Evolutionary conservation across 2,888 invertebrate species (phyloP).

Genomic region (Acanthosepion esculentum): DNA sequence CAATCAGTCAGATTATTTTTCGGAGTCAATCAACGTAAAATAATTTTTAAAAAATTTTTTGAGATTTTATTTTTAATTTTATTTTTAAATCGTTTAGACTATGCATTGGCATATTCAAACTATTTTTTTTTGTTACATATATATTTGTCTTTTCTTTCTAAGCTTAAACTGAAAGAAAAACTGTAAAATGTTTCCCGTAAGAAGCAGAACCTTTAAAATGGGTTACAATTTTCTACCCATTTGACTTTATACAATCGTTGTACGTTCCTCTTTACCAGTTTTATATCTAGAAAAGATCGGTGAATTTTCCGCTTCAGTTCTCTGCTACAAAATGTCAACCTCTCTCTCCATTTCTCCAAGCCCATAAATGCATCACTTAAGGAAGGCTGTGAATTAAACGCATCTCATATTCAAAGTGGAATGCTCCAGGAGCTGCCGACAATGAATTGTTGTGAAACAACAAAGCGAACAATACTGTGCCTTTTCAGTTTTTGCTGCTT

Average conservation of each 20-base stretch:
- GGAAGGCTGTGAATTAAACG: background rate
- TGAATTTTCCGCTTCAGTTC: background rate
- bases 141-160: no score
- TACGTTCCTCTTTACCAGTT: no score
- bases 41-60: no score
- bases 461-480: background rate
- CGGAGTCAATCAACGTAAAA: no score
- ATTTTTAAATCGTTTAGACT: no score
- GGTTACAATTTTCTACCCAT: background rate
- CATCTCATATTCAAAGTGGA: background rate
- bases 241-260: background rate
- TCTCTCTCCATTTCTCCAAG: background rate
- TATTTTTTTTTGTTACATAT: no score
- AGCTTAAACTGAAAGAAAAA: background rate
- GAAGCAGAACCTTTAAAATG: background rate
- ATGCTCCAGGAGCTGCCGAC: background rate
- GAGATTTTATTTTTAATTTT: no score
- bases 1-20: background rate
- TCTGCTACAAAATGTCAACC: background rate
- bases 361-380: background rate
- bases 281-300: background rate
- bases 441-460: background rate
- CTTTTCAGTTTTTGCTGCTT: background rate
- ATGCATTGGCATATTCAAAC: no score
- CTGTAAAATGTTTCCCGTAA: background rate